Conservation (phyloP, 2,113 vertebrate species). For the Marmota flaviventris region DNA sequence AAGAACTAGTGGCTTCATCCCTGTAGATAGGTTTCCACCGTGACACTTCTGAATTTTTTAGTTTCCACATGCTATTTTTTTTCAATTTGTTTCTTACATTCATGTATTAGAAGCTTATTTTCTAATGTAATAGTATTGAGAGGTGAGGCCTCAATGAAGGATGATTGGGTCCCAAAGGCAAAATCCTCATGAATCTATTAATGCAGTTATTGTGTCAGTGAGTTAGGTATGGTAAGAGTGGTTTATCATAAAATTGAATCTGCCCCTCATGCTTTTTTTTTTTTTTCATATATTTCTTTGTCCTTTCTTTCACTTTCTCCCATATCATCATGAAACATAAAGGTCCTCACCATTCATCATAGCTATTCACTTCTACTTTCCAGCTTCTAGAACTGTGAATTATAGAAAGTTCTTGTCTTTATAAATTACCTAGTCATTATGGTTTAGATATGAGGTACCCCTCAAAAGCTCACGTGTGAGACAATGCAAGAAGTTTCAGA, state of each 20-base stretch:
- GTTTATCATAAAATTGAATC: neutral
- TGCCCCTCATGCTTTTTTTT: too few relatives aligned
- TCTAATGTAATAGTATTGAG: too few relatives aligned
- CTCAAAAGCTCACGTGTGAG: too few relatives aligned
- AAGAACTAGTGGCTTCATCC: too few relatives aligned
- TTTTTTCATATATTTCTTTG: neutral
- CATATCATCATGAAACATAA: too few relatives aligned
- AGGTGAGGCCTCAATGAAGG: too few relatives aligned
- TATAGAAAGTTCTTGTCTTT: neutral
- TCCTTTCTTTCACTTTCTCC: neutral
- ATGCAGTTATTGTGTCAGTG: fast-evolving
- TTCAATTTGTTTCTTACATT: neutral
- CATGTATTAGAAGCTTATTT: neutral
- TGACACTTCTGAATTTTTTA: too few relatives aligned
- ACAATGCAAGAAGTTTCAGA: too few relatives aligned
- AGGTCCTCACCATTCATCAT: neutral
- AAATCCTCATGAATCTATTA: neutral
- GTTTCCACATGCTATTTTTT: neutral
- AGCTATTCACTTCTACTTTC: neutral
- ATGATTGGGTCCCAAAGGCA: too few relatives aligned
- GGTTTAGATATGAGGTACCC: too few relatives aligned
- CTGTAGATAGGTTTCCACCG: too few relatives aligned
- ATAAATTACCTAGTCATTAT: neutral
- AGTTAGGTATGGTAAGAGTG: neutral
- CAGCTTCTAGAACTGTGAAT: neutral